Evolutionary conservation across 2,797 vertebrate genomes (phyloP), one percentile per base, ranked within the genome.

Genomic region (Darevskia mixta): DNA sequence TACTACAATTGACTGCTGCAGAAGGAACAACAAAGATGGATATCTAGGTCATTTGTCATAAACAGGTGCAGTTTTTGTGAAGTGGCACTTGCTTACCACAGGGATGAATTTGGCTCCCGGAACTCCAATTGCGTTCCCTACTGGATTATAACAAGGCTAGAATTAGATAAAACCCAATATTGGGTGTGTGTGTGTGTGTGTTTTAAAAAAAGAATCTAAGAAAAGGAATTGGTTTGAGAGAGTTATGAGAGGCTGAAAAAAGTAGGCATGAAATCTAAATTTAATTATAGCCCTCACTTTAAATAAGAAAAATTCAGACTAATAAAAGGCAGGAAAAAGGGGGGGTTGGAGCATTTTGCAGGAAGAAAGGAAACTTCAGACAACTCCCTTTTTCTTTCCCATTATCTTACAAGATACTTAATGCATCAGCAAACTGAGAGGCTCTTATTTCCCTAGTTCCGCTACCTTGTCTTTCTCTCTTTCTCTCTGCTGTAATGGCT

Each of bases 161-260:
- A 17, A 17, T 75, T 82, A 13, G 18, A 7, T 89, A 87, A 49
- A 77, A 89, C 5, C 9, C 80, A 61, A 84, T 18, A 55, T 15
- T 55, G 49, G 49, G 41, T 41, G 38, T 41, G 38, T 41, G 38
- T 41, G 38, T 11, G 45, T 11, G 10, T 49, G 10, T 49, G 3
- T 11, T 49, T 92, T 89, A 18, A 17, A 89, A 61, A 61, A 49
- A 49, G 49, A 83, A 78, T 82, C 35, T 71, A 77, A 5, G 78
- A 76, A 23, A 83, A 87, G 86, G 78, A 92, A 87, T 41, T 88
- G 8, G 10, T 83, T 20, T 87, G 77, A 92, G 86, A 92, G 86
- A 79, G 10, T 35, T 88, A 25, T 71, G 83, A 84, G 41, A 38
- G 79, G 6, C 29, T 90, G 67, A 89, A 93, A 89, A 77, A 82